Evolutionary conservation across 2,888 invertebrate species (phyloP), one percentile per base, ranked within the genome.

Genomic region (Conus canariensis): DNA sequence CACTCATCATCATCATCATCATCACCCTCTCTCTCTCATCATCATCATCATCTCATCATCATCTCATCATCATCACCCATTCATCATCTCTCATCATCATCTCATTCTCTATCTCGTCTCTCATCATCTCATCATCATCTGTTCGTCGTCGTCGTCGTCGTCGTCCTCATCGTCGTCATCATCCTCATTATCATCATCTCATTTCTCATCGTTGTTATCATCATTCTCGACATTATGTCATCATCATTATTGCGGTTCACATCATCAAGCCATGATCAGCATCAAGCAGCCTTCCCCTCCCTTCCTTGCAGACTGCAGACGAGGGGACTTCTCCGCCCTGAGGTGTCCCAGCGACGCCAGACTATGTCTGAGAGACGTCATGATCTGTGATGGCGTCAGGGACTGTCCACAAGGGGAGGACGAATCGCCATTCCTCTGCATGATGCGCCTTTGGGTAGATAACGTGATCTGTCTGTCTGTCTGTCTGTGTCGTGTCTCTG

Each of bases 371-470:
- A 74, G 83, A 25, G 91, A 91, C 85, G 74, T 59, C 30, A 89
- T 91, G 91, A 80, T 91, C 45, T 91, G 91, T 58, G 89, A 91
- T n/a, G 89, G 91, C 19, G 83, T 19, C 22, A 87, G 22, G 56
- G 70, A 91, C 64, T 91, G 91, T 56, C 88, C 85, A 9, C 8
- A n/a, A 0, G 91, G 88, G 7, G 91, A 91, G 30, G 91, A 91
- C 30, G 91, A 91, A 30, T 45, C 88, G 10, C 87, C 87, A n/a
- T 22, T 89, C 12, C 56, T 91, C 19, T 91, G 91, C 59, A 88
- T 91, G 58, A 67, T 91, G 60, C 89, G 91, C 25, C 85, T 87
- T 45, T 91, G 91, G 91, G 91, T 91, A 88, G 1, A 89, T 82
- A 19, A 4, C 19, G 12, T 30, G 19, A 10, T 8, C 22, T 83